Evolutionary conservation across 2,113 vertebrate genomes (phyloP).

Genomic region (Anas platyrhynchos): DNA sequence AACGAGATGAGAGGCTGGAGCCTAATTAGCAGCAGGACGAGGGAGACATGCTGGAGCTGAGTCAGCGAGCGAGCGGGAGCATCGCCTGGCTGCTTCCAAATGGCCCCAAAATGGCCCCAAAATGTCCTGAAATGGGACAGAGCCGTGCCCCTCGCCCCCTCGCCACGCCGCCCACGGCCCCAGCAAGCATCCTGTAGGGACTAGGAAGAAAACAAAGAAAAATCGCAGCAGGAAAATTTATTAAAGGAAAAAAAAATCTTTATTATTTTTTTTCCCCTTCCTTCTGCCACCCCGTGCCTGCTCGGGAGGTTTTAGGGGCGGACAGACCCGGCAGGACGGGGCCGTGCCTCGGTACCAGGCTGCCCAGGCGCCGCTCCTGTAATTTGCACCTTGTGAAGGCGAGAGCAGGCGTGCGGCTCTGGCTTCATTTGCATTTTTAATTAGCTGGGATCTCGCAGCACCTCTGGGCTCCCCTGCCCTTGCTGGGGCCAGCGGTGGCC

Average conservation of each 20-base stretch:
- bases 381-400: constrained; percentile 63
- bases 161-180: too few relatives aligned
- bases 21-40: constrained; percentile 75
- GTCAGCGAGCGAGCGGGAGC: constrained; percentile 75
- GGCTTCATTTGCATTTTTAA: constrained; percentile 74
- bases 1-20: constrained; percentile 75
- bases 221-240: neutral
- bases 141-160: neutral
- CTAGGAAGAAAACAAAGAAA: neutral
- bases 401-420: constrained; percentile 26
- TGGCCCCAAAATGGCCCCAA: too few relatives aligned
- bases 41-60: constrained; percentile 68
- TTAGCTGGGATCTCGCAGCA: constrained; percentile 52
- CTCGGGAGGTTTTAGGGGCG: neutral
- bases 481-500: neutral
- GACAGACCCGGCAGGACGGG: neutral
- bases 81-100: neutral
- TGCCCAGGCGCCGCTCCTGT: neutral
- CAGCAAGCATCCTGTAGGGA: too few relatives aligned
- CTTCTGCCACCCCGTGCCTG: neutral
- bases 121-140: too few relatives aligned
- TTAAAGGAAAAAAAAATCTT: too few relatives aligned
- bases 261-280: neutral
- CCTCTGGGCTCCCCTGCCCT: constrained; percentile 19
- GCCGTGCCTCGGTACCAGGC: neutral